phyloP scores from a whole-genome alignment of 2,797 vertebrate genomes.

The Pangasius djambal region DNA sequence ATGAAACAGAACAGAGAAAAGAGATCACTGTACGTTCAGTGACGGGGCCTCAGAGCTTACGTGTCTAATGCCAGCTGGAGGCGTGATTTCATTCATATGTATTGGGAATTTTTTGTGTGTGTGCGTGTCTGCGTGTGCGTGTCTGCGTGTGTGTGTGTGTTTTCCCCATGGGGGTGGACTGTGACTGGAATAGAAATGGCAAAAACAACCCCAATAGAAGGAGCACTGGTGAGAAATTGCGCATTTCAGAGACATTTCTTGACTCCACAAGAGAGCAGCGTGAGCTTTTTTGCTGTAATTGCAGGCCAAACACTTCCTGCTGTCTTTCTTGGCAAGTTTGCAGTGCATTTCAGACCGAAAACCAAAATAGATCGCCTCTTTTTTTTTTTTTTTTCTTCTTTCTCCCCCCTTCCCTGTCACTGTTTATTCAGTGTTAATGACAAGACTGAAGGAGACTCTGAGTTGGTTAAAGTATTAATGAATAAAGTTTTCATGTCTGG shows the following conservation, averaged over 20 bases:
- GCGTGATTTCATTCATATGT: conserved; percentile 11
- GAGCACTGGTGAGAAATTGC: background rate
- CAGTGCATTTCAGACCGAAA: conserved; percentile 10
- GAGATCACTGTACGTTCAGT: background rate
- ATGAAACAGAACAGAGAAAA: background rate
- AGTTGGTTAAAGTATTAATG: conserved; percentile 43
- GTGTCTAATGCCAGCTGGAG: background rate
- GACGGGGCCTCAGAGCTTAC: background rate
- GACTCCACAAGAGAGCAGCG: conserved; percentile 7
- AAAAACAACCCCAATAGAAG: background rate
- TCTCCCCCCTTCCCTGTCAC: background rate
- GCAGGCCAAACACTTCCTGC: conserved; percentile 14
- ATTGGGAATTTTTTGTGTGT: too few species aligned
- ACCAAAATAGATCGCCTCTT: conserved; percentile 32
- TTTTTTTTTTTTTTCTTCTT: background rate
- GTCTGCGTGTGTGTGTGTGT: background rate
- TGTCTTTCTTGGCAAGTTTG: conserved; percentile 31
- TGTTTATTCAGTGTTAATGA: conserved; percentile 39
- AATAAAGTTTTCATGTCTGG: conserved; percentile 32
- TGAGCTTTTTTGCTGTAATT: conserved; percentile 27
- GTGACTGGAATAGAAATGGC: conserved; percentile 23
- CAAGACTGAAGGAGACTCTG: conserved; percentile 13
- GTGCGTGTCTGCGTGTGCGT: too few species aligned
- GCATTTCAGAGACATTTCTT: background rate
- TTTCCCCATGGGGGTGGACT: background rate